Conservation (phyloP, 2,113 vertebrate species). For the Tupaia chinensis region DNA sequence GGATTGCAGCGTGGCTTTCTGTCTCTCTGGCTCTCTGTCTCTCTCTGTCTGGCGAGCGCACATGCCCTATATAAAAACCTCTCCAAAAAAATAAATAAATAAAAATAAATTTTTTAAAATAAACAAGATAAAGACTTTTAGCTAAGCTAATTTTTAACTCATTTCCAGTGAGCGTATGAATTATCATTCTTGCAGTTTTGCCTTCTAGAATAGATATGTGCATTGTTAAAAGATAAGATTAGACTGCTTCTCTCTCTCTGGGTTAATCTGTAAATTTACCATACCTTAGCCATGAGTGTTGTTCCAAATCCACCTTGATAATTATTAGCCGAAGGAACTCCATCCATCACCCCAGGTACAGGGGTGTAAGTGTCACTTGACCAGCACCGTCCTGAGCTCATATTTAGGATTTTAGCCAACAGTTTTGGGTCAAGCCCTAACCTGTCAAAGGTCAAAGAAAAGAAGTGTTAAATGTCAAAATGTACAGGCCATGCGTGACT, state of each 20-base stretch:
- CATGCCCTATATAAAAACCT: no score
- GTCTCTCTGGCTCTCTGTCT: no score
- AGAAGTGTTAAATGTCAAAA: slow-evolving; percentile 88
- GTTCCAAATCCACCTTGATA: slow-evolving; percentile 98
- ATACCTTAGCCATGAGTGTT: slow-evolving; percentile 98
- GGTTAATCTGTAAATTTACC: not conserved
- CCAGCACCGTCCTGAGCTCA: slow-evolving; percentile 99
- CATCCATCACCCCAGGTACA: slow-evolving; percentile 99
- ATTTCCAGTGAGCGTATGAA: slow-evolving; percentile 10
- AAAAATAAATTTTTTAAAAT: slow-evolving; percentile 36
- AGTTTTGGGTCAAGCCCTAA: slow-evolving; percentile 99
- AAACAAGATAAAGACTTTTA: slow-evolving; percentile 41
- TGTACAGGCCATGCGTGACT: slow-evolving; percentile 85
- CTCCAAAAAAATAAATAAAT: not conserved
- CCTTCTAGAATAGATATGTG: not conserved
- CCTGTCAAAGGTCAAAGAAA: slow-evolving; percentile 91
- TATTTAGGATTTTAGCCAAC: slow-evolving; percentile 97
- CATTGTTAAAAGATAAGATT: not conserved
- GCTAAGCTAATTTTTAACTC: slow-evolving; percentile 22
- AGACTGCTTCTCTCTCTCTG: not conserved
- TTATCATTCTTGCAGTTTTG: not conserved
- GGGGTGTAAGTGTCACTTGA: slow-evolving; percentile 99
- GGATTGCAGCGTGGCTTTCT: no score
- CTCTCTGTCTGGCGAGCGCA: no score
- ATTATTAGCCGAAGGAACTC: slow-evolving; percentile 98